Evolutionary conservation across 37 sponge, comb jelly and placozoan species (phyloP).

Genomic region (Mnemiopsis leidyi): DNA sequence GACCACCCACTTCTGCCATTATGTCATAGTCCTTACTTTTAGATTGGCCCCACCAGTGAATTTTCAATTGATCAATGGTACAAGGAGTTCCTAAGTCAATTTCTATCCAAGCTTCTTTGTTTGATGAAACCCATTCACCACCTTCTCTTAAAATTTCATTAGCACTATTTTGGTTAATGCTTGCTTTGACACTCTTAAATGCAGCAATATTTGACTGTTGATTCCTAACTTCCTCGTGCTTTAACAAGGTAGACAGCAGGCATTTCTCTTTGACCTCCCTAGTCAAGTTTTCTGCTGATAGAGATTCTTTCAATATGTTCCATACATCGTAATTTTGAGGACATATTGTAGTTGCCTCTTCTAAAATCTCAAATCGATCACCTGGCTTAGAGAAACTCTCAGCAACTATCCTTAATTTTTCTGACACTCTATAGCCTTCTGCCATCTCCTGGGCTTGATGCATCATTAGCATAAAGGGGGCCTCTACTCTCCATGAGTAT

Average conservation of each 20-base stretch:
- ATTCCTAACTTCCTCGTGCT: not conserved
- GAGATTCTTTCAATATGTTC: not conserved
- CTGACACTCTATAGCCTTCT: not conserved
- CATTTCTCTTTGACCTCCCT: not conserved
- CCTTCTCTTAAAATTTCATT: too few relatives aligned
- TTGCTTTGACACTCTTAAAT: not conserved
- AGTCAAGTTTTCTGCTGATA: not conserved
- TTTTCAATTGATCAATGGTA: not conserved
- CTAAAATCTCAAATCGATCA: not conserved
- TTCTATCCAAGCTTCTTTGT: not conserved
- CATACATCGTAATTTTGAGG: conserved; percentile 1
- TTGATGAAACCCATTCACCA: too few relatives aligned
- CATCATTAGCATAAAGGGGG: conserved; percentile 3
- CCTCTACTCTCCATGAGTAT: not conserved
- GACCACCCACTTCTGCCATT: not conserved
- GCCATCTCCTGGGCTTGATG: not conserved
- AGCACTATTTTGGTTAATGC: not conserved
- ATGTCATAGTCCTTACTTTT: not conserved
- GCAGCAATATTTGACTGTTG: not conserved
- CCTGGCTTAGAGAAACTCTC: too few relatives aligned
- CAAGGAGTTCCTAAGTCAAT: conserved; percentile 25
- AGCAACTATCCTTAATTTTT: not conserved
- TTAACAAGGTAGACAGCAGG: not conserved
- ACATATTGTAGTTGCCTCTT: not conserved
- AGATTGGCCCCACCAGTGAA: conserved; percentile 12